phyloP scores from a whole-genome alignment of 2,797 vertebrate species.

The Sarcoramphus papa region DNA sequence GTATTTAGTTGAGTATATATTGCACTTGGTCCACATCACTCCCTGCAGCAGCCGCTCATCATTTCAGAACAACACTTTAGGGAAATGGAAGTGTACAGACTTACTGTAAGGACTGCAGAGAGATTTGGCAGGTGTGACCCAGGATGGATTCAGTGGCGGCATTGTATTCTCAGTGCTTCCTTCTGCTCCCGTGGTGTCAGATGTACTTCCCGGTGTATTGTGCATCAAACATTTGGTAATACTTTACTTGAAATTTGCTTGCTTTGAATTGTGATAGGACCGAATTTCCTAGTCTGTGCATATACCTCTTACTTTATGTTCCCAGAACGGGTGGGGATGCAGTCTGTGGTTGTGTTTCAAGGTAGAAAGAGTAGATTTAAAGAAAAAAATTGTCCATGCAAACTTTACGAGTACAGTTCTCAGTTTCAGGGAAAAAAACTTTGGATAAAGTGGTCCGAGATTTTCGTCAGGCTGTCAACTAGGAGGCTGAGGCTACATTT shows the following conservation, averaged over 20 bases:
- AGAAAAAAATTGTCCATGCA: background rate
- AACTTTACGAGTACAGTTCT: background rate
- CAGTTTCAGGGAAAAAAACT: background rate
- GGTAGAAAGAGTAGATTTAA: background rate
- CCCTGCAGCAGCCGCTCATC: background rate
- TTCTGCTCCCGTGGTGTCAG: background rate
- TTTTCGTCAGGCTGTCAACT: background rate
- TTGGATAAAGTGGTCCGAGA: background rate
- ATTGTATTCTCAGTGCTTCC: background rate
- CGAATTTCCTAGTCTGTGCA: background rate
- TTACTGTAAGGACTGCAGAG: background rate
- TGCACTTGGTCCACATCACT: background rate
- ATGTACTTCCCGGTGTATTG: background rate
- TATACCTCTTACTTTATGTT: background rate
- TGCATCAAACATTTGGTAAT: background rate
- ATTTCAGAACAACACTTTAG: background rate
- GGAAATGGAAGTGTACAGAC: background rate
- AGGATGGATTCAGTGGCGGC: background rate
- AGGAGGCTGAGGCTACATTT: background rate
- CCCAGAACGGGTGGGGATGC: background rate
- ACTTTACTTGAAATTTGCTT: background rate
- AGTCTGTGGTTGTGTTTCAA: background rate
- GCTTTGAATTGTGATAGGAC: background rate
- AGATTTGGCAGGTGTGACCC: background rate
- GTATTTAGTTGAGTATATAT: background rate